These are phyloP conservation scores for Sylvilagus bachmani DNA, from an alignment of 2,113 vertebrate genomes.

Conservation along the genomic window DNA sequence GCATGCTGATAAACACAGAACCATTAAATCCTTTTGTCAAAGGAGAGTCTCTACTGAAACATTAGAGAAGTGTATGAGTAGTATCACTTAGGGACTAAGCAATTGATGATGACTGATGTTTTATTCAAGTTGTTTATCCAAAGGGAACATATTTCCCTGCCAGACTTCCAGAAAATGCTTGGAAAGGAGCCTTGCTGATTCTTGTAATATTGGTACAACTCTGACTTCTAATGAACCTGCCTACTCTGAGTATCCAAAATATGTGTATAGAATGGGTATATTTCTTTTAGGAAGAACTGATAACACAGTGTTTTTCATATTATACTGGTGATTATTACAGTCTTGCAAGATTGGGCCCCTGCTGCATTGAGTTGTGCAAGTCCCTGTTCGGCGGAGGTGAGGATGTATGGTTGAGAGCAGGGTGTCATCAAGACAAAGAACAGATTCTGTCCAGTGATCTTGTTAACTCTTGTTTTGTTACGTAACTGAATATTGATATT, in stretches of 20 bases:
- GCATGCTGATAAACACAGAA: neutral
- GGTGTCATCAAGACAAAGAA: neutral
- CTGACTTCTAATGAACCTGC: neutral
- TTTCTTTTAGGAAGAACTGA: neutral
- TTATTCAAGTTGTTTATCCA: slow-evolving; percentile 44
- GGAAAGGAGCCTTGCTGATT: neutral
- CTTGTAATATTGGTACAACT: neutral
- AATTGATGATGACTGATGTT: neutral
- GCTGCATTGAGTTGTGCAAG: neutral
- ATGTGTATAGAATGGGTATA: neutral
- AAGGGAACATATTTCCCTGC: neutral
- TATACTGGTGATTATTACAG: neutral
- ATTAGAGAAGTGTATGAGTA: neutral
- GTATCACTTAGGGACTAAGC: neutral
- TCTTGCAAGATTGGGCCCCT: neutral
- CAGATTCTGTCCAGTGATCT: neutral
- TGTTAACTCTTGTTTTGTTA: neutral
- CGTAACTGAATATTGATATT: neutral
- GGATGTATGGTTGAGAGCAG: neutral
- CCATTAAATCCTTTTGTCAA: neutral
- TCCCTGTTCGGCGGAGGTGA: neutral
- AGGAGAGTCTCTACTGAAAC: slow-evolving; percentile 27
- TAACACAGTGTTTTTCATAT: neutral
- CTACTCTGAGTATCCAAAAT: neutral
- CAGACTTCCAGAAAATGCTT: slow-evolving; percentile 41